These are phyloP conservation scores for Australoheros facetus DNA, from an alignment of 2,797 vertebrate genomes.

Conservation along the genomic window DNA sequence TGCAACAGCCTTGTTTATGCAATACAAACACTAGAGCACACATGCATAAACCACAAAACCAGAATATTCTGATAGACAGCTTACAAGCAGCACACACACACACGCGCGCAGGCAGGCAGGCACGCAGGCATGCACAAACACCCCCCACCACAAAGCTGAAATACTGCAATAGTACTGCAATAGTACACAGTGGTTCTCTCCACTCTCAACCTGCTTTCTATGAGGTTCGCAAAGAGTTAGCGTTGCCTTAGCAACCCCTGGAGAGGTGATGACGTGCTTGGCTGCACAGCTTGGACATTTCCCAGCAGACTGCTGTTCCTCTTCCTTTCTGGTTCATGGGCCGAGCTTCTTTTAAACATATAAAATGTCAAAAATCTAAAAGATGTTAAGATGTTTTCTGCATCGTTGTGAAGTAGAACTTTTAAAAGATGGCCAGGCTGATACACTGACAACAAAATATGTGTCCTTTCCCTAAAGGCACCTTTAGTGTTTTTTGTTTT, in stretches of 20 bases:
- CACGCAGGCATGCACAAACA: background rate
- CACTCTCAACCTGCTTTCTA: constrained; percentile 42
- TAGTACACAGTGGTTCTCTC: constrained; percentile 48
- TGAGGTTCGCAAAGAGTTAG: constrained; percentile 59
- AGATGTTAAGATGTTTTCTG: background rate
- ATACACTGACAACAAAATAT: background rate
- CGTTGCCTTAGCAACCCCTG: constrained; percentile 72
- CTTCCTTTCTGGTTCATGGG: constrained; percentile 13
- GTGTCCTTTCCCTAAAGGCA: background rate
- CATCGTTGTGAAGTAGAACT: background rate
- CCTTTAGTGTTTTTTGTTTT: background rate
- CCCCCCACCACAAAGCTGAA: constrained; percentile 19
- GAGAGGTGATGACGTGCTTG: constrained; percentile 52
- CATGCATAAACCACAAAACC: constrained; percentile 53
- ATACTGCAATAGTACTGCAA: constrained; percentile 55
- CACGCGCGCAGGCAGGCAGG: background rate
- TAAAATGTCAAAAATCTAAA: constrained; percentile 16
- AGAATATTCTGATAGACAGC: constrained; percentile 27
- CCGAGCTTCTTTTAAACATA: constrained; percentile 1
- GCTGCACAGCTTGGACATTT: constrained; percentile 59
- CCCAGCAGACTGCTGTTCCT: constrained; percentile 46
- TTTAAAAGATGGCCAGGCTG: background rate
- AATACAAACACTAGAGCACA: constrained; percentile 36
- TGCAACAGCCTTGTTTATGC: constrained; percentile 72
- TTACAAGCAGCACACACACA: background rate